Evolutionary conservation across 2,888 invertebrate species (phyloP).

Genomic region (Erebia aethiops): DNA sequence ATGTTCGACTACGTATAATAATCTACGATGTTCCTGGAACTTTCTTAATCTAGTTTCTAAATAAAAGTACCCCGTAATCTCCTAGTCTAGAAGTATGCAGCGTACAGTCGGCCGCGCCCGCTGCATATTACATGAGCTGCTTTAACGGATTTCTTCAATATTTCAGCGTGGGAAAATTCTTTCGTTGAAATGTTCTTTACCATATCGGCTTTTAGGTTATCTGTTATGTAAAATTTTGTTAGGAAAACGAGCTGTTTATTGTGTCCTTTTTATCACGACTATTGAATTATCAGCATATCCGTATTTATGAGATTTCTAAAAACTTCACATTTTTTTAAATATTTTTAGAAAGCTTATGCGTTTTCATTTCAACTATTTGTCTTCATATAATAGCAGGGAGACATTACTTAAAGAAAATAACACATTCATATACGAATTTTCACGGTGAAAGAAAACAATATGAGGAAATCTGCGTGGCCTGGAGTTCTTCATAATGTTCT

Average conservation of each 20-base stretch:
- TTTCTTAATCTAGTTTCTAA: neutral
- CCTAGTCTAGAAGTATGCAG: constrained; percentile 63
- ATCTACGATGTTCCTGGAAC: neutral
- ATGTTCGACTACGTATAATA: neutral
- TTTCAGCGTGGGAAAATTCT: constrained; percentile 66
- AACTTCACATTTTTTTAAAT: too few relatives aligned
- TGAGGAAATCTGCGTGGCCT: too few relatives aligned
- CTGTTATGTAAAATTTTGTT: constrained; percentile 5
- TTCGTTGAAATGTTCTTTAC: constrained; percentile 33
- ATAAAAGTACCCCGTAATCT: neutral
- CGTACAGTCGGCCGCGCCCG: constrained; percentile 53
- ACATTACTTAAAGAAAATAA: too few relatives aligned
- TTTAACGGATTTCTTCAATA: constrained; percentile 75
- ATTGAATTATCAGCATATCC: too few relatives aligned
- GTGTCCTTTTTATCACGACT: neutral
- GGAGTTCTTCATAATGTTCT: too few relatives aligned
- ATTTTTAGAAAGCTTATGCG: too few relatives aligned
- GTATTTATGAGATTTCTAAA: too few relatives aligned
- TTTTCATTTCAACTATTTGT: too few relatives aligned
- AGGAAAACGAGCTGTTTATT: neutral
- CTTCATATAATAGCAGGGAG: too few relatives aligned
- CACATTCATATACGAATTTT: too few relatives aligned
- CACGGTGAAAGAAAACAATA: too few relatives aligned
- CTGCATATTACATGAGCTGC: constrained; percentile 79
- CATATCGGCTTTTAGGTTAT: constrained; percentile 29